Evolutionary conservation across 2,797 vertebrate species (phyloP).

Genomic region (Lagodon rhomboides): DNA sequence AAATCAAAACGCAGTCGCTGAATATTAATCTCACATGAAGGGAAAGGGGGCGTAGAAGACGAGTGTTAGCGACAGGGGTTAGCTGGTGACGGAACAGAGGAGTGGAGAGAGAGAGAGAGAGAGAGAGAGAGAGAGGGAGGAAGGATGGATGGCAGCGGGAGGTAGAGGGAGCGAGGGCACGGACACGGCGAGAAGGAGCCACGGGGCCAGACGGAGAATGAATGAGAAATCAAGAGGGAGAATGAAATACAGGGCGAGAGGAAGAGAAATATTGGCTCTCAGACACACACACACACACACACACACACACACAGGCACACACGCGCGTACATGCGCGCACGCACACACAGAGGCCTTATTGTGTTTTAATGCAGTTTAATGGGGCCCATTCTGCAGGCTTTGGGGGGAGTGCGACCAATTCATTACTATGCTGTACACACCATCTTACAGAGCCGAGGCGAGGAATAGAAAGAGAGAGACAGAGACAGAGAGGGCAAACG

Average conservation of each 20-base stretch:
- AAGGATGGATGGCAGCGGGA: conserved; percentile 43
- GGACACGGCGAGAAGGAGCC: conserved; percentile 36
- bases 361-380: conserved; percentile 87
- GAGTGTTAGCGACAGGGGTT: conserved; percentile 9
- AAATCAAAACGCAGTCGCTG: conserved; percentile 46
- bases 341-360: conserved; percentile 77
- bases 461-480: conserved; percentile 50
- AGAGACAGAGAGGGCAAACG: conserved; percentile 1
- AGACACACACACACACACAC: conserved; percentile 26
- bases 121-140: conserved; percentile 24
- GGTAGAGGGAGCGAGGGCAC: conserved; percentile 26
- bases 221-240: conserved; percentile 66
- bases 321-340: conserved; percentile 32
- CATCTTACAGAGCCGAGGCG: conserved; percentile 68
- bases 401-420: conserved; percentile 72
- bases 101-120: conserved; percentile 21
- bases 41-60: conserved; percentile 15
- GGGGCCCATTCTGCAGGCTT: conserved; percentile 75
- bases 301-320: conserved; percentile 16
- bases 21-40: conserved; percentile 50
- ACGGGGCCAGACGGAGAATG: conserved; percentile 54
- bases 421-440: conserved; percentile 81
- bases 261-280: conserved; percentile 72
- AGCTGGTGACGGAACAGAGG: conserved; percentile 25
- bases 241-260: conserved; percentile 64